Base-by-base conservation (phyloP, 1,140 invertebrate species). In the Drosophila tropicalis region DNA sequence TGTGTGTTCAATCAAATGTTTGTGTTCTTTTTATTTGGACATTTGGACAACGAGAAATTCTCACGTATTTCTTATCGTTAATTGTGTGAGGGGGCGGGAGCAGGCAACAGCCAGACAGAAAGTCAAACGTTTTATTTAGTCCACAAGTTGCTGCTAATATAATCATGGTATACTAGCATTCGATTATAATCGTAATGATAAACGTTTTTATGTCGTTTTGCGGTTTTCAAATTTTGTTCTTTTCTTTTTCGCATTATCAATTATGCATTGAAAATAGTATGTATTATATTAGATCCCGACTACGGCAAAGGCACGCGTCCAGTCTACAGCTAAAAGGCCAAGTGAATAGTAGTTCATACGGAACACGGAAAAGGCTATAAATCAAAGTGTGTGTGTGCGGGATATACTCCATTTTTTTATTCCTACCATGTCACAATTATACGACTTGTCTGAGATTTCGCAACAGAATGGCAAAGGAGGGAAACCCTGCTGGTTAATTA, bases 401-500 rank as follows among this genome's bases (percentile, higher is more conserved):
- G 9, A 34, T 9, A 7, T 6, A 36, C 10, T 36, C 3, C 9
- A 51, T 22, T n/a, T 56, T 29, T 56, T 58, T 19, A 58, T 58
- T 36, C 32, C 19, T 1, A 13, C 13, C 29, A 91, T 91, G 90
- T 79, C 86, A 6, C 75, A 90, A 63, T 70, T 76, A 17, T 95
- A 93, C 79, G 93, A 93, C 10, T 73, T 93, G 7, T 92, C 93
- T 13, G 94, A 96, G 65, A 94, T 96, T 17, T 89, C 93, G 1
- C 79, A 91, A 44, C 92, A 93, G 25, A 93, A 94, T 76, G 95
- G 95, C 6, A 91, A 91, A 58, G 89, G 93, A 19, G 93, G 93
- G 10, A 66, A 91, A 0, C 91, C 92, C 10, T 72, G 93, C 0
- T 96, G 95, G 95, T 90, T 96, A 6, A 92, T 96, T n/a, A 92